These are phyloP conservation scores for Myotis findleyi DNA, from an alignment of 2,797 vertebrate species.

Conservation along the genomic window DNA sequence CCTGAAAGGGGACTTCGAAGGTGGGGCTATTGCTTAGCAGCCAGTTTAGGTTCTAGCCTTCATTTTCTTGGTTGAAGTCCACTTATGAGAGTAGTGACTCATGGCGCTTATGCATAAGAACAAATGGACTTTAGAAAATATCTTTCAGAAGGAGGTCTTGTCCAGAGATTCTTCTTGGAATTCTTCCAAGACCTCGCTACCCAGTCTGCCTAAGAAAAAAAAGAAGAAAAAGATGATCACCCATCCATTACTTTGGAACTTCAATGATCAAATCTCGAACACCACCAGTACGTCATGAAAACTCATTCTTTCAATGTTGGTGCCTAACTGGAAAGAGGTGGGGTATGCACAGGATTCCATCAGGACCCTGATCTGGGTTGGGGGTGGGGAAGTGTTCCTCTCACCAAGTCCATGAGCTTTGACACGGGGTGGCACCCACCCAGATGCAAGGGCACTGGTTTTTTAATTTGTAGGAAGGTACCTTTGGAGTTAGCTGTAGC, in stretches of 20 bases:
- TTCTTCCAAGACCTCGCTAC: rapidly evolving
- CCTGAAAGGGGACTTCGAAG: not conserved
- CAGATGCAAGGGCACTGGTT: not conserved
- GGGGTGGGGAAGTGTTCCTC: not conserved
- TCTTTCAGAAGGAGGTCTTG: rapidly evolving
- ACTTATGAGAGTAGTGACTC: not conserved
- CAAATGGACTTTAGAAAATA: rapidly evolving
- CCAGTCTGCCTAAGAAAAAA: rapidly evolving
- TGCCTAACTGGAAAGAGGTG: not conserved
- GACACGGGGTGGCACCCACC: too few relatives aligned
- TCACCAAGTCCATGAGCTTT: not conserved
- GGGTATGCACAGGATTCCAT: not conserved
- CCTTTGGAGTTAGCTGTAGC: not conserved
- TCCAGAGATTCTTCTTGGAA: rapidly evolving
- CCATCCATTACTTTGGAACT: conserved; percentile 35
- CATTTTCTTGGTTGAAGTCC: not conserved
- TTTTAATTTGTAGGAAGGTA: not conserved
- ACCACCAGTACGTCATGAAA: not conserved
- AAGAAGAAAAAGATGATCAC: rapidly evolving
- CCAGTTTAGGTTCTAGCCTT: not conserved
- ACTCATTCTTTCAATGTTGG: not conserved
- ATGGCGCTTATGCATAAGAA: not conserved
- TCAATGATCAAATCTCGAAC: not conserved
- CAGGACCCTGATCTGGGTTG: not conserved
- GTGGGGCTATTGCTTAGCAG: conserved; percentile 48